Percentiles rank a stretch among this genome's conserved stretches.
phyloP scores from a whole-genome alignment of 2,888 invertebrate genomes.

The Crocallis elinguaria region DNA sequence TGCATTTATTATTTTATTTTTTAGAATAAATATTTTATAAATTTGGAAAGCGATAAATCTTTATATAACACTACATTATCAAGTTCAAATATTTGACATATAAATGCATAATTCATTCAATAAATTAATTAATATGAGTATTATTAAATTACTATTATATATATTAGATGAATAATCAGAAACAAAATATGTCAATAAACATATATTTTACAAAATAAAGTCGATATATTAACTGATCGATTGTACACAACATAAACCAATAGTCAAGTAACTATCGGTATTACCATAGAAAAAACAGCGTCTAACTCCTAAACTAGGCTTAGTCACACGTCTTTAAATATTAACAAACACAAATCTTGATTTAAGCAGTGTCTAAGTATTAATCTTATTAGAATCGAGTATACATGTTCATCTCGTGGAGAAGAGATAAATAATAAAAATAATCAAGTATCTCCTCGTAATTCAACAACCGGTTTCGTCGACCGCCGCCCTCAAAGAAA shows the following conservation, averaged over 20 bases:
- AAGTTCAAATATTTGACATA: neutral
- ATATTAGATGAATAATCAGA: too few species aligned
- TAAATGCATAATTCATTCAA: neutral
- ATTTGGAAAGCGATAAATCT: neutral
- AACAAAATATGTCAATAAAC: too few species aligned
- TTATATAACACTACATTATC: neutral
- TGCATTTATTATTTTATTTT: neutral
- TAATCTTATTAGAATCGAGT: slow-evolving; percentile 42
- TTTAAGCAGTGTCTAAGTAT: slow-evolving; percentile 15
- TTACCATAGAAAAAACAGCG: too few species aligned
- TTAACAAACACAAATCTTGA: neutral
- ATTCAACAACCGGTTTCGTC: slow-evolving; percentile 55
- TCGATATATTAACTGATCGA: too few species aligned
- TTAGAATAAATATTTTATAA: neutral
- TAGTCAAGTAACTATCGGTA: too few species aligned
- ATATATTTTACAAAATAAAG: too few species aligned
- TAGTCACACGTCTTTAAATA: neutral
- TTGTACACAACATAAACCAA: too few species aligned
- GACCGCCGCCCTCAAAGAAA: slow-evolving; percentile 44
- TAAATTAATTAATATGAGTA: neutral
- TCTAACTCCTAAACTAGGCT: too few species aligned
- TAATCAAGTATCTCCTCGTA: slow-evolving; percentile 50
- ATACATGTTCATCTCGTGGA: slow-evolving; percentile 35
- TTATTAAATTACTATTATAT: too few species aligned
- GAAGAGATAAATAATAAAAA: slow-evolving; percentile 42